phyloP scores from a whole-genome alignment of 2,113 vertebrate genomes.

The Scomber japonicus region DNA sequence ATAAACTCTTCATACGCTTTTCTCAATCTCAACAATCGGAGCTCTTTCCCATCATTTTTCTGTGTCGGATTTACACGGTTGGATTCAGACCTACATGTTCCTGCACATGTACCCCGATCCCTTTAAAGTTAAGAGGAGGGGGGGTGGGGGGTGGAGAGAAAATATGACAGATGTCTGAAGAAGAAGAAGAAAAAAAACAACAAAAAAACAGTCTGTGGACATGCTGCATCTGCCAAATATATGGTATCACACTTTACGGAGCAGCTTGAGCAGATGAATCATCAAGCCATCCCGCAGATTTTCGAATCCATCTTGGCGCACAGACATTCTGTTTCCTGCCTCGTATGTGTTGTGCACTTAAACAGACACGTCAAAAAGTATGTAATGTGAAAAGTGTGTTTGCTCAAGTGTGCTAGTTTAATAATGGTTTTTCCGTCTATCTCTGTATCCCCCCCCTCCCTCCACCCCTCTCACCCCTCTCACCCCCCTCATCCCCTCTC shows the following conservation, averaged over 20 bases:
- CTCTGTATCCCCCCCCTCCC: slow-evolving; percentile 84
- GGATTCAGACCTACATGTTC: slow-evolving; percentile 39
- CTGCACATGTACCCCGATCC: slow-evolving; percentile 7
- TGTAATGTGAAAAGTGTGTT: slow-evolving; percentile 81
- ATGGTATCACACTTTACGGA: slow-evolving; percentile 71
- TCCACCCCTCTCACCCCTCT: slow-evolving; percentile 18
- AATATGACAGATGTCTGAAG: slow-evolving; percentile 57
- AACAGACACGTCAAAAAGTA: slow-evolving; percentile 76
- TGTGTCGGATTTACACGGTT: background rate
- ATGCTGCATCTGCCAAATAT: slow-evolving; percentile 67
- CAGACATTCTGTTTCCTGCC: slow-evolving; percentile 72
- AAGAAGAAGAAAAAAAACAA: slow-evolving; percentile 1
- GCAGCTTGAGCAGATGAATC: slow-evolving; percentile 66
- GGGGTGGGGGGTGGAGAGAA: background rate
- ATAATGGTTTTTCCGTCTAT: slow-evolving; percentile 93
- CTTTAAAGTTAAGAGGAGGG: slow-evolving; percentile 13
- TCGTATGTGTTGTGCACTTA: slow-evolving; percentile 68
- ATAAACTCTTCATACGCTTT: slow-evolving; percentile 56
- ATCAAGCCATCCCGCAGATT: slow-evolving; percentile 62
- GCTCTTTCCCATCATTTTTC: slow-evolving; percentile 48
- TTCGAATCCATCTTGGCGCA: slow-evolving; percentile 64
- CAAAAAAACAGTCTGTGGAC: slow-evolving; percentile 34
- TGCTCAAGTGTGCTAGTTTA: slow-evolving; percentile 82
- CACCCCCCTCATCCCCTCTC: slow-evolving; percentile 63
- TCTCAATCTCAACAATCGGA: slow-evolving; percentile 59